Evolutionary conservation across 1,140 invertebrate genomes (phyloP).

Genomic region (Penaeus indicus): DNA sequence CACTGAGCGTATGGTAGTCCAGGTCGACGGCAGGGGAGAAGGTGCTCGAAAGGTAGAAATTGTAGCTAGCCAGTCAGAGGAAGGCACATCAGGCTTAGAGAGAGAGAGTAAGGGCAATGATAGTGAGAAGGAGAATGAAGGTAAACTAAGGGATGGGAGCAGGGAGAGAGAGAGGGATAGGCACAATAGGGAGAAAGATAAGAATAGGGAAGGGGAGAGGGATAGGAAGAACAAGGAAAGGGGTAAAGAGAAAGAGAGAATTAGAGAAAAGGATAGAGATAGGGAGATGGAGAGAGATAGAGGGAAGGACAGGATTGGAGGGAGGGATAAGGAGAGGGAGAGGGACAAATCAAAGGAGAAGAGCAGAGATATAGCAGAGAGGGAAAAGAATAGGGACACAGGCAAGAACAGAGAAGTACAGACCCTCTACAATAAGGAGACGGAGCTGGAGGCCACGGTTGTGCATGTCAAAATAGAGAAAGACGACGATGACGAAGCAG

Average conservation of each 20-base stretch:
- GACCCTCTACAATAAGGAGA: conserved; percentile 17
- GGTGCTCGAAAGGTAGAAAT: conserved; percentile 55
- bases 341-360: conserved; percentile 16
- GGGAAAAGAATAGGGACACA: conserved; percentile 40
- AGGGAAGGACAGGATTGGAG: conserved; percentile 1
- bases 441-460: conserved; percentile 42
- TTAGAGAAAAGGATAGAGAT: background rate
- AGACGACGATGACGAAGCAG: conserved; percentile 32
- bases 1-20: conserved; percentile 57
- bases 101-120: conserved; percentile 36
- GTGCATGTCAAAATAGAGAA: conserved; percentile 58
- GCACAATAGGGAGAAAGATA: conserved; percentile 28
- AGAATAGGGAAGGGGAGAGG: conserved; percentile 34
- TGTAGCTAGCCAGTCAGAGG: conserved; percentile 34
- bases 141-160: conserved; percentile 36
- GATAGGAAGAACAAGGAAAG: background rate
- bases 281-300: conserved; percentile 3
- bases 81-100: conserved; percentile 7
- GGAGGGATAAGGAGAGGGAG: background rate
- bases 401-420: conserved; percentile 3
- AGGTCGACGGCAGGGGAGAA: conserved; percentile 53
- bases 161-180: conserved; percentile 23
- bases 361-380: conserved; percentile 21
- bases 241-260: background rate
- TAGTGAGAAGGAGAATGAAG: conserved; percentile 54